Conservation (phyloP, 2,113 vertebrate genomes). For the Dendropsophus ebraccatus region DNA sequence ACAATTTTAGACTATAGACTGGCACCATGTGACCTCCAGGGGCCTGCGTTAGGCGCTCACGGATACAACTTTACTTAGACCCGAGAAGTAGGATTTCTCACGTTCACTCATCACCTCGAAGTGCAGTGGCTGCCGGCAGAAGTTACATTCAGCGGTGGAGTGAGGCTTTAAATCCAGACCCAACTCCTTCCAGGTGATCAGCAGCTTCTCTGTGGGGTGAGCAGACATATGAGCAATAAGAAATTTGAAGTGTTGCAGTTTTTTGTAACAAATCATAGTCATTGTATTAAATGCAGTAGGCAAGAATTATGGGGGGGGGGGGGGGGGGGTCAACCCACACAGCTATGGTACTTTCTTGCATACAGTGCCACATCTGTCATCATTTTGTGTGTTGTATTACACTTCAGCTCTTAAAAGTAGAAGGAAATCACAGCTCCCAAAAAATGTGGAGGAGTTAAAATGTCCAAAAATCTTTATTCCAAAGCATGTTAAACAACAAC, state of each 20-base stretch:
- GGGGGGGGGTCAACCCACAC: no score
- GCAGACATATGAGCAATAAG: neutral
- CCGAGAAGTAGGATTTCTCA: constrained; percentile 92
- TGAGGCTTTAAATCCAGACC: constrained; percentile 88
- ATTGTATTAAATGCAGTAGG: no score
- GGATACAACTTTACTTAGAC: constrained; percentile 88
- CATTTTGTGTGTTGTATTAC: no score
- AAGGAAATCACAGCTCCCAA: no score
- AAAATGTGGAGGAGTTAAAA: no score
- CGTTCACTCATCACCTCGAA: constrained; percentile 93
- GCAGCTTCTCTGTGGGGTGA: constrained; percentile 79
- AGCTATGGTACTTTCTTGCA: no score
- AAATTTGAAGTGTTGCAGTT: neutral
- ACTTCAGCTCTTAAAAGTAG: no score
- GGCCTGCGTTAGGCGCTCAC: constrained; percentile 78
- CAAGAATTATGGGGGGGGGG: no score
- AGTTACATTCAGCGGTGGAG: constrained; percentile 89
- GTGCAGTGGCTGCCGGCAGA: constrained; percentile 93
- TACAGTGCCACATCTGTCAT: no score
- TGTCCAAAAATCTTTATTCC: no score
- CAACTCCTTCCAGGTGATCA: constrained; percentile 85
- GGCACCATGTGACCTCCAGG: constrained; percentile 56
- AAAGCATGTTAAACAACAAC: no score
- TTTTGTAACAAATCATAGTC: no score
- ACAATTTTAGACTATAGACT: neutral